Evolutionary conservation across 2,113 vertebrate species (phyloP).

Genomic region (Natator depressus): DNA sequence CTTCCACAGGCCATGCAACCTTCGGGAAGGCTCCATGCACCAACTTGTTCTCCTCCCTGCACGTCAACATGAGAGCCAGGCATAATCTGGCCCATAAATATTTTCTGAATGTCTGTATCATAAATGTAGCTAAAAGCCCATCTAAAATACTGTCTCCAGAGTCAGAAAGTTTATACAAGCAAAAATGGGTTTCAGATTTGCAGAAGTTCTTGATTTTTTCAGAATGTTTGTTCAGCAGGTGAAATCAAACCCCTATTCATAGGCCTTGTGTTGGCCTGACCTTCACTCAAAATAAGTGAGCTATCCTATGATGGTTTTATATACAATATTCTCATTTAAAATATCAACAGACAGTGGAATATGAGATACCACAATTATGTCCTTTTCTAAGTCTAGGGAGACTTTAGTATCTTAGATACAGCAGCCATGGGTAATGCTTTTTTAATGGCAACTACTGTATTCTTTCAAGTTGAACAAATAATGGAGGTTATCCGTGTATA

Average conservation of each 20-base stretch:
- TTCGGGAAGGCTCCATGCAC: not conserved
- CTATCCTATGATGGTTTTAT: not conserved
- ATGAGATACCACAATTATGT: not conserved
- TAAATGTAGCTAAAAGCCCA: not conserved
- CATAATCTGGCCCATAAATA: not conserved
- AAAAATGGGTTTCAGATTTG: not conserved
- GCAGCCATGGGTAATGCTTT: slow-evolving; percentile 18
- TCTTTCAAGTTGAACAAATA: not conserved
- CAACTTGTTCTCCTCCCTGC: not conserved
- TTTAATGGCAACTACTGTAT: not conserved
- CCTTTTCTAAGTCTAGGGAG: slow-evolving; percentile 10
- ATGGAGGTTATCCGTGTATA: not conserved
- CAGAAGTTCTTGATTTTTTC: not conserved
- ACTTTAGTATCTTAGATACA: slow-evolving; percentile 2
- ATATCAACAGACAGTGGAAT: not conserved
- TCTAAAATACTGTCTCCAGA: not conserved
- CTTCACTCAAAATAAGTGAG: not conserved
- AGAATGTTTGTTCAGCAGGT: not conserved
- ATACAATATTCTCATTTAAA: not conserved
- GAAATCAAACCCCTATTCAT: not conserved
- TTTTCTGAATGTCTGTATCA: not conserved
- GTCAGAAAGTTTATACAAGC: not conserved
- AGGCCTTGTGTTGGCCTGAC: not conserved
- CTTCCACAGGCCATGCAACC: not conserved
- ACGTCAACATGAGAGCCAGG: not conserved